phyloP scores from a whole-genome alignment of 2,113 vertebrate species.

The Melanerpes aurifrons region DNA sequence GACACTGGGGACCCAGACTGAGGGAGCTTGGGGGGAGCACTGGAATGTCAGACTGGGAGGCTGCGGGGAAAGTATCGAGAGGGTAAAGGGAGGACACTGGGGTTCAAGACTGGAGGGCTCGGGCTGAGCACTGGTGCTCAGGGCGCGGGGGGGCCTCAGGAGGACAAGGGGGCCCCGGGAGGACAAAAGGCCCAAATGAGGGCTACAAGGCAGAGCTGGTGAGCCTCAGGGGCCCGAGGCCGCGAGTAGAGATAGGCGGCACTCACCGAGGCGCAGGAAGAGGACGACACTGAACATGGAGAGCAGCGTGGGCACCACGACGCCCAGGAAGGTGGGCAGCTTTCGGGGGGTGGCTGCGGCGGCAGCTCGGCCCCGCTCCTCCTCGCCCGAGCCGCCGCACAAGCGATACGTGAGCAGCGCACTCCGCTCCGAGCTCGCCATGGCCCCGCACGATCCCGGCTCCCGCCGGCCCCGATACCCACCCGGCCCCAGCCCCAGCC shows the following conservation, averaged over 20 bases:
- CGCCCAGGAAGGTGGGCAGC: constrained; percentile 88
- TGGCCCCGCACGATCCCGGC: neutral
- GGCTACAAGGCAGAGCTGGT: neutral
- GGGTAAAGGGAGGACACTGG: neutral
- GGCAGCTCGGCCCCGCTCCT: constrained; percentile 16
- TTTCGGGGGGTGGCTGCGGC: constrained; percentile 61
- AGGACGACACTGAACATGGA: constrained; percentile 95
- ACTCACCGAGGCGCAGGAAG: constrained; percentile 89
- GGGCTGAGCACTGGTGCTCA: neutral
- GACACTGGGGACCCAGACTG: neutral
- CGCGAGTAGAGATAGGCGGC: neutral
- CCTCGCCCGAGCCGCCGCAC: constrained; percentile 71
- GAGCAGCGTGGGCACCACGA: constrained; percentile 89
- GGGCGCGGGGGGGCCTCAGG: neutral
- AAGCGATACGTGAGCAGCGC: constrained; percentile 88
- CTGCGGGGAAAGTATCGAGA: neutral
- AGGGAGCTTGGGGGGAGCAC: neutral
- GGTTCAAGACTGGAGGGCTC: neutral
- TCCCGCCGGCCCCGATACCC: neutral
- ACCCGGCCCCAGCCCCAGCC: neutral
- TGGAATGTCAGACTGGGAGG: neutral
- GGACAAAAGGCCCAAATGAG: too few species aligned
- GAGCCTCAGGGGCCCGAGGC: neutral
- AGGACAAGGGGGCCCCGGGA: neutral
- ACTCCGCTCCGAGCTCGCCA: constrained; percentile 79